These are phyloP conservation scores for Laticauda colubrina DNA, from an alignment of 2,113 vertebrate genomes.

Conservation along the genomic window DNA sequence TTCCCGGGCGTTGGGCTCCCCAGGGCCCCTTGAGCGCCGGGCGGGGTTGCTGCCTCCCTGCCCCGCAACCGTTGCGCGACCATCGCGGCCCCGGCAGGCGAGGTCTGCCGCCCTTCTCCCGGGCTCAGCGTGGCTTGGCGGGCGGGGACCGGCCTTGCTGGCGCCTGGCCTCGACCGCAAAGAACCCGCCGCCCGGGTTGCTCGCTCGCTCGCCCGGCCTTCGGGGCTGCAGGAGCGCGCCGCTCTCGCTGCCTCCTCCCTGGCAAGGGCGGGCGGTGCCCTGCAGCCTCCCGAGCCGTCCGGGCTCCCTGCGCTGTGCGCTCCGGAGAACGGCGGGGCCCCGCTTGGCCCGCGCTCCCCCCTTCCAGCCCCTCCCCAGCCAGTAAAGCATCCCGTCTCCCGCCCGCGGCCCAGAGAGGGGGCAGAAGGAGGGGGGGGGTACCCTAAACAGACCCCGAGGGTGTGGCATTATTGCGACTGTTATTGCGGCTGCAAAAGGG, in stretches of 20 bases:
- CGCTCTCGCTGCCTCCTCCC: not conserved
- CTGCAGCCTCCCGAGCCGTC: constrained; percentile 46
- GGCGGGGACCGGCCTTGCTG: constrained; percentile 36
- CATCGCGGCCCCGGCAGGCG: constrained; percentile 12
- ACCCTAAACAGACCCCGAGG: not conserved
- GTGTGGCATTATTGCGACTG: too few species aligned
- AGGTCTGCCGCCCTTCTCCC: not conserved
- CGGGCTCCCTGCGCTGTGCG: constrained; percentile 15
- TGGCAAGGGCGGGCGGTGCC: constrained; percentile 29
- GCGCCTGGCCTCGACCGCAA: not conserved
- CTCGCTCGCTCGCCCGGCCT: constrained; percentile 5
- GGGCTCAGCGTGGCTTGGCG: constrained; percentile 69
- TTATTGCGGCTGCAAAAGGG: too few species aligned
- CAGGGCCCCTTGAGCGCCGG: constrained; percentile 46
- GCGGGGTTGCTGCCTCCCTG: constrained; percentile 9
- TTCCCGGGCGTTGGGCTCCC: constrained; percentile 50
- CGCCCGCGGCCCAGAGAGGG: not conserved
- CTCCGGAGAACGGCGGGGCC: constrained; percentile 16
- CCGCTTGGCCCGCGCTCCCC: not conserved
- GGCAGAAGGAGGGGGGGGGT: not conserved
- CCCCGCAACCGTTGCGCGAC: constrained; percentile 74
- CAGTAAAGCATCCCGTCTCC: constrained; percentile 8
- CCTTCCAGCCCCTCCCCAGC: not conserved
- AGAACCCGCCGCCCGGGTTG: constrained; percentile 10
- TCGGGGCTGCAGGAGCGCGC: not conserved